Evolutionary conservation across 2,797 vertebrate genomes (phyloP).

Genomic region (Scyliorhinus canicula): DNA sequence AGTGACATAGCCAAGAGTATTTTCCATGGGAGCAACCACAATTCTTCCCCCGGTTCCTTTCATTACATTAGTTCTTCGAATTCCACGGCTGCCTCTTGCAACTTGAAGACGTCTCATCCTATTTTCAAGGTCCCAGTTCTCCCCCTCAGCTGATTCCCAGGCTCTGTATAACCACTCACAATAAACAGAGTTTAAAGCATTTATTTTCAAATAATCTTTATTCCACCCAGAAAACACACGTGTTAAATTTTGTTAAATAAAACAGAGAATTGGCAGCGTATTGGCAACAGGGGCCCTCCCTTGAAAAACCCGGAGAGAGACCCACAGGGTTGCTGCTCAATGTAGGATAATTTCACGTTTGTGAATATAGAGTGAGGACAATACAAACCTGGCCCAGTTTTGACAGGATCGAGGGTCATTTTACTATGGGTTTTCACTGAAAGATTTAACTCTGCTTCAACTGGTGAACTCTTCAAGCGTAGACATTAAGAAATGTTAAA

Average conservation of each 20-base stretch:
- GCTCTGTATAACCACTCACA: neutral
- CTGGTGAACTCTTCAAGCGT: neutral
- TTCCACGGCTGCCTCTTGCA: neutral
- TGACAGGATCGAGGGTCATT: neutral
- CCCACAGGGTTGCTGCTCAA: neutral
- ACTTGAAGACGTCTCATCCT: neutral
- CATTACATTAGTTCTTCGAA: neutral
- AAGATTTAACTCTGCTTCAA: neutral
- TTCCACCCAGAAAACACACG: neutral
- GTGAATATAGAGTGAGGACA: neutral
- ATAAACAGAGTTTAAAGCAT: neutral
- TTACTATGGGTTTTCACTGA: neutral
- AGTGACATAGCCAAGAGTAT: neutral
- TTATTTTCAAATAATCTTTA: slow-evolving; percentile 9
- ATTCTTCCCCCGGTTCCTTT: neutral
- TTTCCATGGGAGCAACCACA: neutral
- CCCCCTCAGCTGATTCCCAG: neutral
- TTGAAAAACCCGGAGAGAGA: neutral
- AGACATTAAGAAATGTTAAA: neutral
- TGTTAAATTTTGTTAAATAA: slow-evolving; percentile 11
- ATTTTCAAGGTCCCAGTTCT: neutral
- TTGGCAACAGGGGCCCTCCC: neutral
- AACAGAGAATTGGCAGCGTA: neutral
- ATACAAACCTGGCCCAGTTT: neutral
- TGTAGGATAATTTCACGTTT: neutral